These are phyloP conservation scores for Isaurus tuberculatus DNA, from an alignment of 92 coral and sea anemone genomes.

Conservation along the genomic window DNA sequence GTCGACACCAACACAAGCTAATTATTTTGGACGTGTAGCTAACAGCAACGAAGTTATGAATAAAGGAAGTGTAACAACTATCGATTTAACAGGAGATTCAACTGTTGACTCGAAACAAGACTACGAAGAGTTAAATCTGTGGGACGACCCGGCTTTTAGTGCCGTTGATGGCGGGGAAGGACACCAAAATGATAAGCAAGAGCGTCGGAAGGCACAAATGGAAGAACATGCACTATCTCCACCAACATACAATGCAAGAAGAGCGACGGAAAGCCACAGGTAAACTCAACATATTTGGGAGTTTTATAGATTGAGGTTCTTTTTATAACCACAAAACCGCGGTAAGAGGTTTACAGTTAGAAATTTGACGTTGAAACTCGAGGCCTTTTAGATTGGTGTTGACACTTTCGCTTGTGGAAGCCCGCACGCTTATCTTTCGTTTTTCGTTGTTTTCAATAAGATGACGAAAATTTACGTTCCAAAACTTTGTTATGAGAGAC, in stretches of 20 bases:
- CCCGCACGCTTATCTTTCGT: no score
- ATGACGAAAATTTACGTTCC: no score
- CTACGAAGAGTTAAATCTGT: conserved; percentile 35
- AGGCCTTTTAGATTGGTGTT: no score
- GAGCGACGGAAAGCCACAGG: background rate
- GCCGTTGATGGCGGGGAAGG: background rate
- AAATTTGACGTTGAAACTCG: no score
- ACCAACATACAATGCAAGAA: background rate
- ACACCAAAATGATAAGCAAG: background rate
- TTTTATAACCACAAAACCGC: no score
- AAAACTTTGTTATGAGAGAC: no score
- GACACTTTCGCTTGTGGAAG: no score
- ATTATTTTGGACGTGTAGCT: background rate
- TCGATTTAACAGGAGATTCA: conserved; percentile 26
- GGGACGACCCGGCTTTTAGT: conserved; percentile 38
- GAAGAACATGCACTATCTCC: background rate
- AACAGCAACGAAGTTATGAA: background rate
- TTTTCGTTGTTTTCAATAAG: no score
- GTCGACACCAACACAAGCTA: background rate
- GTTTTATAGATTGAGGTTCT: background rate
- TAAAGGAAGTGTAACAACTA: background rate
- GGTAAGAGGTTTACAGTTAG: no score
- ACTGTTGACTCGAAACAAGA: conserved; percentile 29
- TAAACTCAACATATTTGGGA: no score
- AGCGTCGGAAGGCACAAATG: background rate